Conservation (phyloP, 2,888 invertebrate species). For the Cacoxenus indagator region DNA sequence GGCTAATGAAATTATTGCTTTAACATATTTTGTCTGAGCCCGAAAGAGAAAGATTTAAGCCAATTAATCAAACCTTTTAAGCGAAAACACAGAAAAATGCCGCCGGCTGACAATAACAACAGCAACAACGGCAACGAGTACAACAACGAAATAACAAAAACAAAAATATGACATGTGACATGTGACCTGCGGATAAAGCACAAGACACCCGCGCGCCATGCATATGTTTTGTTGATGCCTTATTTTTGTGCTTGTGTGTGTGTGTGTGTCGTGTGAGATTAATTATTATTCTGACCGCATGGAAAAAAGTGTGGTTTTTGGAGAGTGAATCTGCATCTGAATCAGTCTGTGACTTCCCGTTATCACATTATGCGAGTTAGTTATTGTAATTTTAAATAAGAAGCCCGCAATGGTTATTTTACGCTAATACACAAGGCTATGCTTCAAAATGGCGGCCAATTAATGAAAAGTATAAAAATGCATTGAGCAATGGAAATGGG, state of each 20-base stretch:
- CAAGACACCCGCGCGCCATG: not conserved
- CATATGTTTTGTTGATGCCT: not conserved
- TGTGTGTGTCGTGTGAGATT: constrained; percentile 1
- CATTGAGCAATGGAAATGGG: not conserved
- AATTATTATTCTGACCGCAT: not conserved
- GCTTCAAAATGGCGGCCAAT: constrained; percentile 64
- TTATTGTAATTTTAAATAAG: constrained; percentile 3
- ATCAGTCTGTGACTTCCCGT: not conserved
- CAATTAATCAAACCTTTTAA: constrained; percentile 35
- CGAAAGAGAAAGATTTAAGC: constrained; percentile 22
- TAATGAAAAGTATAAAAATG: constrained; percentile 1
- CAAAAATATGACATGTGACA: constrained; percentile 12
- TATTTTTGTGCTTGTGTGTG: not conserved
- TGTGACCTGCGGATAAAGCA: constrained; percentile 4
- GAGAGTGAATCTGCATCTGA: not conserved
- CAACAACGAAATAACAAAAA: constrained; percentile 9
- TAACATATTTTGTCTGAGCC: constrained; percentile 14
- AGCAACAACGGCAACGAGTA: not conserved
- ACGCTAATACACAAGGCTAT: constrained; percentile 52
- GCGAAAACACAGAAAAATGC: not conserved
- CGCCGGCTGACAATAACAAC: constrained; percentile 18
- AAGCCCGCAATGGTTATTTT: constrained; percentile 36
- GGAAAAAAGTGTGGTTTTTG: not conserved
- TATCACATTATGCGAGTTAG: not conserved
- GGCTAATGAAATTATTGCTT: constrained; percentile 7